Percentiles rank a stretch among this genome's conserved stretches.
Evolutionary conservation across 2,113 vertebrate genomes (phyloP).

Genomic region (Callocephalon fimbriatum): DNA sequence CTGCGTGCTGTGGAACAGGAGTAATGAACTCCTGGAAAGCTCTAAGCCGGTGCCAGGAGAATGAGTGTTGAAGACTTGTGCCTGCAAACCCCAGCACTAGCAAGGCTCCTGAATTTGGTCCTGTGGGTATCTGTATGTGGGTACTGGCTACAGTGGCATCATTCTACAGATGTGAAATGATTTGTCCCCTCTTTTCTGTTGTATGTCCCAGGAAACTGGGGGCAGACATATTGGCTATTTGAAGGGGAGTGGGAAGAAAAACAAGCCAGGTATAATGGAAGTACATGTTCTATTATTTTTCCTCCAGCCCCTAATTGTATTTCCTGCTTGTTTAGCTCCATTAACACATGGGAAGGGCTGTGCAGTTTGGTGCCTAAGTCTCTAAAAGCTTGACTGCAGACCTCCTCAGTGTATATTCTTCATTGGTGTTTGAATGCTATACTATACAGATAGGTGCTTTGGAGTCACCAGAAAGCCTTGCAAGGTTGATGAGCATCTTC

Average conservation of each 20-base stretch:
- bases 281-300: background rate
- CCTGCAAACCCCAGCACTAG: background rate
- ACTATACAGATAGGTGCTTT: background rate
- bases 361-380: background rate
- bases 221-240: background rate
- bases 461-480: background rate
- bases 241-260: background rate
- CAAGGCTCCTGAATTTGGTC: background rate
- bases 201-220: background rate
- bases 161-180: background rate
- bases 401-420: background rate
- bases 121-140: background rate
- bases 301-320: background rate
- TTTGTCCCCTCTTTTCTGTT: background rate
- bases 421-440: background rate
- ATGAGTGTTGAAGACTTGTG: background rate
- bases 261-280: background rate
- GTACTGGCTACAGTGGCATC: background rate
- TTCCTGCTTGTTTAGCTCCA: background rate
- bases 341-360: background rate
- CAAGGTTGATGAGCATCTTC: background rate
- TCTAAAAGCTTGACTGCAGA: background rate
- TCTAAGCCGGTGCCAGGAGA: background rate
- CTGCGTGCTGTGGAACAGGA: background rate
- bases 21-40: slow-evolving; percentile 27